Evolutionary conservation across 2,113 vertebrate genomes (phyloP).

Genomic region (Propithecus coquereli): DNA sequence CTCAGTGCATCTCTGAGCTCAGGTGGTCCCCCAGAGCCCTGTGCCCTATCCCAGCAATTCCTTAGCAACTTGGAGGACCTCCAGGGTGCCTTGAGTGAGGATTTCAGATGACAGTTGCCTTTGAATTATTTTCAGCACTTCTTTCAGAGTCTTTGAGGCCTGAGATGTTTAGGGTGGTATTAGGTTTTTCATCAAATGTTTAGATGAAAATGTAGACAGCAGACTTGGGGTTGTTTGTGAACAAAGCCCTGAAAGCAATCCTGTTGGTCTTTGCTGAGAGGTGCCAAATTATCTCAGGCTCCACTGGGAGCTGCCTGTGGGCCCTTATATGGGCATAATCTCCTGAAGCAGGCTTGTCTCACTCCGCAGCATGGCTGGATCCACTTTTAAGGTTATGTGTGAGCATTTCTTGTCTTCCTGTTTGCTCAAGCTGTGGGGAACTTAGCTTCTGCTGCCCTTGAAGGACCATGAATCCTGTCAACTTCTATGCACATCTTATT

Average conservation of each 20-base stretch:
- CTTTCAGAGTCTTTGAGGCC: constrained; percentile 25
- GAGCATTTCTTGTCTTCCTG: constrained; percentile 50
- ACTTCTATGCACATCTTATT: neutral
- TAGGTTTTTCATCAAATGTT: constrained; percentile 55
- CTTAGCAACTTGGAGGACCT: neutral
- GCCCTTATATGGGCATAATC: constrained; percentile 71
- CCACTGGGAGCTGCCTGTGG: constrained; percentile 41
- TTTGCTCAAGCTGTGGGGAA: constrained; percentile 28
- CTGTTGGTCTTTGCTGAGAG: constrained; percentile 53
- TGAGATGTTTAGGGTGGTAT: constrained; percentile 31
- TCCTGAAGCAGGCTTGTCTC: neutral
- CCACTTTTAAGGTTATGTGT: constrained; percentile 58
- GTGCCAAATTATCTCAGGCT: constrained; percentile 60
- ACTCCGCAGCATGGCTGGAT: constrained; percentile 6
- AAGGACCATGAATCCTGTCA: neutral
- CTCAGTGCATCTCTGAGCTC: neutral
- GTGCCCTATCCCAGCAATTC: neutral
- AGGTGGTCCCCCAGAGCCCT: neutral
- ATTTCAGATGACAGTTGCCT: neutral
- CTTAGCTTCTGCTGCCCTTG: neutral
- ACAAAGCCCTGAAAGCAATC: constrained; percentile 39
- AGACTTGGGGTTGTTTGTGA: constrained; percentile 53
- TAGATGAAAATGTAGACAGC: constrained; percentile 56
- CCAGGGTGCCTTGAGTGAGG: neutral
- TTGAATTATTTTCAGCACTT: constrained; percentile 37